Evolutionary conservation across 1,140 invertebrate genomes (phyloP), one percentile per base, ranked within the genome.

Genomic region (Atta texana): DNA sequence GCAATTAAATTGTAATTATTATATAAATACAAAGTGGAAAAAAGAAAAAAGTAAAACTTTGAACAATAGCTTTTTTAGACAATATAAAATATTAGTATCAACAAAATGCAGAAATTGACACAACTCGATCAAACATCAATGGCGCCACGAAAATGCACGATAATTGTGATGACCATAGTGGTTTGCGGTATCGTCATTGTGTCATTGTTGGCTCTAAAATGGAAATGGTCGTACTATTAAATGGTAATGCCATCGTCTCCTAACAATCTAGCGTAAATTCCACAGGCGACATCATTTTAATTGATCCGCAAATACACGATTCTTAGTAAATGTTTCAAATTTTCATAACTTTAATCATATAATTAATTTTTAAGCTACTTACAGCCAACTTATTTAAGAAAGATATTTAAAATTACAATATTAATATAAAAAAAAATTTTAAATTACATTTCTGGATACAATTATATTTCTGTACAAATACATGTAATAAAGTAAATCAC

Each of bases 121-220:
- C 7, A 85, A 21, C 31, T 18, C 1, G 31, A 77, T 77, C 31
- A 10, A 49, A 51, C 61, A 59, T 71, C 44, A 55, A 59, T 51
- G 53, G 12, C 44, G 77, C 49, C 28, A 75, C 80, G 84, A 85
- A 85, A 89, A 86, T 85, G 39, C 69, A 51, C 44, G 81, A 69
- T 78, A 77, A 63, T 86, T 63, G 49, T 34, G 44, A 51, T 49
- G 72, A 59, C 77, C 63, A n/a, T 68, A 3, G 64, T 59, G 85
- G 64, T 84, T 82, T 86, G 85, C 63, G 76, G 78, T 51, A 75
- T 66, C 75, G 86, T 90, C 90, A 90, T 85, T 90, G 76, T 88
- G 88, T 90, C 89, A 90, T 90, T 90, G 86, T 90, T 88, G 69
- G 71, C 55, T 80, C 72, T 85, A 85, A 90, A 90, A 90, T 81